These are phyloP conservation scores for Tuberolachnus salignus DNA, from an alignment of 2,888 invertebrate species.

Conservation along the genomic window DNA sequence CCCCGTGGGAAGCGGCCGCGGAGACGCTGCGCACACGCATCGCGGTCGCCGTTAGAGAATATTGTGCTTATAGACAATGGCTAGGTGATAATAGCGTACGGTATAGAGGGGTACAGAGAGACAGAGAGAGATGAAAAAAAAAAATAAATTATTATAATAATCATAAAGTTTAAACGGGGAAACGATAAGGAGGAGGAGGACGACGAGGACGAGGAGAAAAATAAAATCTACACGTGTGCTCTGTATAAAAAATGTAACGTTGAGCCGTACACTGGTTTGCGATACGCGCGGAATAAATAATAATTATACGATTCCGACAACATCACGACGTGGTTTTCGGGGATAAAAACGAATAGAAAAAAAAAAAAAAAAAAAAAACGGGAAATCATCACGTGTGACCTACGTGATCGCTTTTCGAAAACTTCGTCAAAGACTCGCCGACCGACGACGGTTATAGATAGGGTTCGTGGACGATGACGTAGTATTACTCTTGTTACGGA, in stretches of 20 bases:
- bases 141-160: too few species aligned
- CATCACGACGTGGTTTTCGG: background rate
- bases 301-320: background rate
- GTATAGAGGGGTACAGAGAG: background rate
- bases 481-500: too few species aligned
- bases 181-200: background rate
- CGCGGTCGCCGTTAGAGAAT: background rate
- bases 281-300: constrained; percentile 27
- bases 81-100: background rate
- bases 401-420: constrained; percentile 26
- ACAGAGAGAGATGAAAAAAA: background rate
- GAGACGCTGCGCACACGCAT: background rate
- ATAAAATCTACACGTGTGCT: too few species aligned
- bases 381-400: background rate
- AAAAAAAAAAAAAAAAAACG: background rate
- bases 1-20: constrained; percentile 45
- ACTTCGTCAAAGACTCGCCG: constrained; percentile 3
- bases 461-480: too few species aligned
- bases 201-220: too few species aligned
- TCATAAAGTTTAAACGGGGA: background rate
- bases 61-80: background rate
- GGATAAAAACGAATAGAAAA: background rate
- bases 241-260: background rate
- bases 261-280: background rate
- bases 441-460: background rate